Evolutionary conservation across 2,888 invertebrate species (phyloP).

Genomic region (Dugesia japonica): DNA sequence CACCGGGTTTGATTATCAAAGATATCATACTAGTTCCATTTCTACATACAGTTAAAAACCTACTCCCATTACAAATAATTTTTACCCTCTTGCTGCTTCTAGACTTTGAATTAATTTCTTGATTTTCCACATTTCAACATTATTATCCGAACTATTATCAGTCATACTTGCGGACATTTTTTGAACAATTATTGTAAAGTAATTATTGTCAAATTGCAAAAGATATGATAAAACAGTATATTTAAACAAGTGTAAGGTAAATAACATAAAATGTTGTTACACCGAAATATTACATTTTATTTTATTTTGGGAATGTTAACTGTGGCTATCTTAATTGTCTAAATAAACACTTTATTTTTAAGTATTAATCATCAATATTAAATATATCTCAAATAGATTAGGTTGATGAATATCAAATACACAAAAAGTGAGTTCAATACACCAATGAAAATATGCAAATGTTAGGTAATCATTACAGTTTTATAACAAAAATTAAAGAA

Average conservation of each 20-base stretch:
- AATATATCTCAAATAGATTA: too few relatives aligned
- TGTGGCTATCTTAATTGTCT: too few relatives aligned
- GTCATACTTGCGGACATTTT: background rate
- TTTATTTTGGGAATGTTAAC: too few relatives aligned
- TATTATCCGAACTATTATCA: conserved; percentile 61
- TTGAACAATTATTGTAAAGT: background rate
- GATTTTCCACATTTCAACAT: conserved; percentile 99
- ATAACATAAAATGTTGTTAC: too few relatives aligned
- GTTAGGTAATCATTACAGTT: too few relatives aligned
- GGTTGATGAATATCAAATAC: too few relatives aligned
- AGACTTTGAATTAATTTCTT: conserved; percentile 98
- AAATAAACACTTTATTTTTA: too few relatives aligned
- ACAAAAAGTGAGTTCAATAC: too few relatives aligned
- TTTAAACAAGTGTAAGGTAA: background rate
- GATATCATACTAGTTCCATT: conserved; percentile 99
- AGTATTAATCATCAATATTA: too few relatives aligned
- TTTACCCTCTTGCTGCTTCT: conserved; percentile 96
- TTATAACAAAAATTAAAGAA: too few relatives aligned
- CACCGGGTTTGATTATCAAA: conserved; percentile 94
- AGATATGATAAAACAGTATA: background rate
- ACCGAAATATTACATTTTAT: too few relatives aligned
- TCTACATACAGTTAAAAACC: conserved; percentile 51
- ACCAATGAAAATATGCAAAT: too few relatives aligned
- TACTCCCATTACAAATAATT: conserved; percentile 38
- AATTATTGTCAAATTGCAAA: background rate